Conservation (phyloP, 2,113 vertebrate genomes). For the Saguinus midas region DNA sequence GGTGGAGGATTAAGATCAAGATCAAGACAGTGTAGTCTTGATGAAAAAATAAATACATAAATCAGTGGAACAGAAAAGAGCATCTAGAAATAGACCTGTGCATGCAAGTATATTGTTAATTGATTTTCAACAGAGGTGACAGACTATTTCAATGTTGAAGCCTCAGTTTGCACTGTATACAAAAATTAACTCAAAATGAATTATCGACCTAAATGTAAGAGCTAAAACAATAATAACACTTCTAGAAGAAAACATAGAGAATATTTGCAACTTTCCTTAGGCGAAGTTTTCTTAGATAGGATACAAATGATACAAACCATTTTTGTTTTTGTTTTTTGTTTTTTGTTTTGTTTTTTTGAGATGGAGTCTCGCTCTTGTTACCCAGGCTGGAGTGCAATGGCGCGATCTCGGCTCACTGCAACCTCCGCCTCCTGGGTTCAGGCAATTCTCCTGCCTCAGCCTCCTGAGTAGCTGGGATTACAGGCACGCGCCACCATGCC, state of each 20-base stretch:
- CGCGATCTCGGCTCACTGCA: too few species aligned
- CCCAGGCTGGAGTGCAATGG: too few species aligned
- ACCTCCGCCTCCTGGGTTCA: too few species aligned
- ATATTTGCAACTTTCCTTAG: neutral
- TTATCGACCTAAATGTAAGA: neutral
- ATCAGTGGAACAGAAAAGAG: neutral
- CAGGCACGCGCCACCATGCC: too few species aligned
- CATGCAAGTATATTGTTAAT: neutral
- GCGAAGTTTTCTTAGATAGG: neutral
- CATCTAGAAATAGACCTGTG: neutral
- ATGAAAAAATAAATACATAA: neutral
- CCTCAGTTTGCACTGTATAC: neutral
- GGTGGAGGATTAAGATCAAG: neutral
- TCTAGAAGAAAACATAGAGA: neutral
- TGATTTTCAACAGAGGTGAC: neutral
- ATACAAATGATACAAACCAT: too few species aligned
- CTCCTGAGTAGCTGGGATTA: too few species aligned
- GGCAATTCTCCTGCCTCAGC: too few species aligned
- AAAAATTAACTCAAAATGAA: neutral
- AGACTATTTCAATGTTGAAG: neutral
- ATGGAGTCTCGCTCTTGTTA: too few species aligned
- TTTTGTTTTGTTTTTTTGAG: too few species aligned
- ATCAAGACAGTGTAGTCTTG: neutral
- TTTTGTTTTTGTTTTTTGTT: too few species aligned
- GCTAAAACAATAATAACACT: neutral